Evolutionary conservation across 1,140 invertebrate species (phyloP), one percentile per base, ranked within the genome.

Genomic region (Mercenaria mercenaria): DNA sequence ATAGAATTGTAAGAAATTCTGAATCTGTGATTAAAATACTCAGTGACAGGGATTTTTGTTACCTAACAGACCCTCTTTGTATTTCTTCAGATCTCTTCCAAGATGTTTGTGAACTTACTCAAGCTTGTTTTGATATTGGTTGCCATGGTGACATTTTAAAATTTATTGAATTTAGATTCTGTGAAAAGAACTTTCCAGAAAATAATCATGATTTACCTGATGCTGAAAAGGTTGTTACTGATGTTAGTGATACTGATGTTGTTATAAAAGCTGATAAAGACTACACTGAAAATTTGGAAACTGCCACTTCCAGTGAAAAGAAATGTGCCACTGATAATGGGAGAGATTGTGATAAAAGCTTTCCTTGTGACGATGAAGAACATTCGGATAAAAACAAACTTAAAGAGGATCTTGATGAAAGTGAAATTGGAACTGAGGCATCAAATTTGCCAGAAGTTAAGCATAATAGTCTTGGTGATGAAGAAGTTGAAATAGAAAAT

Each of bases 71-170:
- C 43, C 88, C 88, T 26, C 37, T 89, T 37, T 34, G 11, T 47
- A 29, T 89, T 50, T 41, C 79, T n/a, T 37, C 23, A 10, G 29
- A 74, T 72, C n/a, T 83, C 15, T 39, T 89, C n/a, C 26, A 56
- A 29, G n/a, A 74, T 41, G 88, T 89, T 10, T 59, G 47, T 61
- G 80, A 89, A 76, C 43, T 89, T 13, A 67, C 56, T 47, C 80
- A 83, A 37, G 88, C 88, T 32, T 89, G 80, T 61, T 89, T 89
- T 89, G 88, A 89, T 81, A 50, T 89, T 11, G 79, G 87, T 89
- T 89, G 87, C 29, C 64, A 89, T 89, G 87, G 87, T 37, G 67
- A 89, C 34, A 69, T 89, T 50, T 41, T 89, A 34, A 37, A 64
- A 20, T 79, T 47, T 88, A 41, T 50, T n/a, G 67, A 85, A 13